Evolutionary conservation across 2,797 vertebrate species (phyloP), one percentile per base, ranked within the genome.

Genomic region (Tokudaia muenninki): DNA sequence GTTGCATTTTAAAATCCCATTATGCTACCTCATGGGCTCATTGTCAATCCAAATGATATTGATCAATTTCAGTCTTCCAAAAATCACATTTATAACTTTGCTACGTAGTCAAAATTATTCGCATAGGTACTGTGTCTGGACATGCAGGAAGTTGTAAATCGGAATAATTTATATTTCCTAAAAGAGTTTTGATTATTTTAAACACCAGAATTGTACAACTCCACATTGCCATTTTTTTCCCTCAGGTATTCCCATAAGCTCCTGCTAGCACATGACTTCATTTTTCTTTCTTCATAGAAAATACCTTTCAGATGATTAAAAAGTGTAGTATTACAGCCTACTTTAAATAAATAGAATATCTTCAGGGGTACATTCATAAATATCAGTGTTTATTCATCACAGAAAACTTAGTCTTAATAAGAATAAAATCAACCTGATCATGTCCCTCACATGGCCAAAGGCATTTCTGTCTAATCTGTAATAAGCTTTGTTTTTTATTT

Each of bases 71-170:
- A 97, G 77, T 81, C 97, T 96, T 95, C 97, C 90, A 81, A 97
- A 97, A 96, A 96, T 92, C 96, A 94, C 92, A 90, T 97, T 96
- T 97, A 97, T 97, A 96, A 98, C 97, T 97, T 67, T 96, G 96
- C 93, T 90, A 88, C 83, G 90, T 94, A 95, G 96, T 97, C 97
- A 97, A 92, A 97, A 92, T 97, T 97, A 94, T 97, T 97, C 97
- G 80, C 97, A 92, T 90, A 84, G 57, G 94, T 94, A 52, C 83
- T 94, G 24, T 59, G 26, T 77, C 79, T 80, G 88, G 91, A 96
- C 89, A 47, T 91, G 90, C 92, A 93, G 55, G 80, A 94, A 94
- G 94, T 90, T 95, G 92, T 84, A 95, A 41, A 94, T 67, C 11
- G 3, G 79, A 97, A 94, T 97, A 83, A 94, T 96, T 94, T 91